These are phyloP conservation scores for Anguilla rostrata DNA, from an alignment of 2,113 vertebrate genomes.

Conservation along the genomic window DNA sequence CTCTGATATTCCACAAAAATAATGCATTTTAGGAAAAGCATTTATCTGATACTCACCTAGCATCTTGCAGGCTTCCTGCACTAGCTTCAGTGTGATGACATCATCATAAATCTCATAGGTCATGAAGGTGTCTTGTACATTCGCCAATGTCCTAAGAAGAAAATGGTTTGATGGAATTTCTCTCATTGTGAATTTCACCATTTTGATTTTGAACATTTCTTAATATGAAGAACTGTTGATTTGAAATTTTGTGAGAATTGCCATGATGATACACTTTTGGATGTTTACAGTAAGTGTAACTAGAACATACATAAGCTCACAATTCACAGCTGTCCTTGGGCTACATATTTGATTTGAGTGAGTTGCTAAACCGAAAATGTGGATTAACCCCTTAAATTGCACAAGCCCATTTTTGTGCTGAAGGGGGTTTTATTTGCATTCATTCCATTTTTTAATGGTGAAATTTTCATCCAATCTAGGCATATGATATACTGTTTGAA, in stretches of 20 bases:
- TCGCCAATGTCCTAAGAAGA: constrained; percentile 54
- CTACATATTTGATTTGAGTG: background rate
- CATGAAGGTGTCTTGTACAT: constrained; percentile 71
- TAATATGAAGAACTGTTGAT: background rate
- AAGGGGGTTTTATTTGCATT: too few relatives aligned
- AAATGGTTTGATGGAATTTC: background rate
- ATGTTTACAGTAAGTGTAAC: background rate
- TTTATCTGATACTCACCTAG: constrained; percentile 57
- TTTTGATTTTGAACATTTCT: background rate
- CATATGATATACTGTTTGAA: too few relatives aligned
- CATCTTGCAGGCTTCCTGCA: constrained; percentile 66
- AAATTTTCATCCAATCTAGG: too few relatives aligned
- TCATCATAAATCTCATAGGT: constrained; percentile 73
- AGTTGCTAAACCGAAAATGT: background rate
- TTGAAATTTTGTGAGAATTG: background rate
- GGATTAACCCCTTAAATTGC: too few relatives aligned
- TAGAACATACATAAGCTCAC: background rate
- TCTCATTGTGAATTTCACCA: background rate
- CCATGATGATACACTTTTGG: background rate
- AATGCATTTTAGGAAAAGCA: background rate
- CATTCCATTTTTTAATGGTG: too few relatives aligned
- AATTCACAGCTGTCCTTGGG: background rate
- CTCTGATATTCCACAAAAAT: background rate
- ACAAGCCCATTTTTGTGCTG: too few relatives aligned
- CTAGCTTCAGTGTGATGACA: constrained; percentile 64